Conservation (phyloP, 2,888 invertebrate genomes). For the Hanleya hanleyi region DNA sequence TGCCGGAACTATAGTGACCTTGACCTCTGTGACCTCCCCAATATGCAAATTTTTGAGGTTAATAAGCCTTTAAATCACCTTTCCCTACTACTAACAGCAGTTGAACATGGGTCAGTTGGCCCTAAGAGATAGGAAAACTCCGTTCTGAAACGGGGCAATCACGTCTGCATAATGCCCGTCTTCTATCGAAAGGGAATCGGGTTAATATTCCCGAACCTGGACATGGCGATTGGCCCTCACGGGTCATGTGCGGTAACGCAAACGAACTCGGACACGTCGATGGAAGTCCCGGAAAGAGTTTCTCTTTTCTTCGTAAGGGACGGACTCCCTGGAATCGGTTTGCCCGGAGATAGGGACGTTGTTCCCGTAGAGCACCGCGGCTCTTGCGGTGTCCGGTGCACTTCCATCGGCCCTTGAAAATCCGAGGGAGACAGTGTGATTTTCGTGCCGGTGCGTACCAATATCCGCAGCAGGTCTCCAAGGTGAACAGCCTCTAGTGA, state of each 20-base stretch:
- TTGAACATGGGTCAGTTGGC: constrained; percentile 61
- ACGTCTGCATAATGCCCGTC: constrained; percentile 20
- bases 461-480: constrained; percentile 86
- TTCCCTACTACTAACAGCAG: no score
- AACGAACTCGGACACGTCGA: constrained; percentile 71
- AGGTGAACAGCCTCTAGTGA: constrained; percentile 82
- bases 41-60: no score
- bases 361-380: constrained; percentile 73
- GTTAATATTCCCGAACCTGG: constrained; percentile 76
- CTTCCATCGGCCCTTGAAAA: constrained; percentile 72
- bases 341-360: constrained; percentile 73
- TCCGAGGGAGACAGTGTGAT: constrained; percentile 71
- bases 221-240: constrained; percentile 73
- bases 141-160: constrained; percentile 42
- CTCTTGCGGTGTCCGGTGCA: constrained; percentile 70
- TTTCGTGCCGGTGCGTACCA: constrained; percentile 78
- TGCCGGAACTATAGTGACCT: no score
- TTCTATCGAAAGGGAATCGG: constrained; percentile 69
- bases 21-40: no score
- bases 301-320: constrained; percentile 74
- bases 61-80: no score
- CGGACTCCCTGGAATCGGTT: constrained; percentile 74
- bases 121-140: constrained; percentile 63
- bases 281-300: constrained; percentile 72
- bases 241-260: constrained; percentile 37